A percentile compares a stretch with the other conserved stretches of the same genome.
These are phyloP conservation scores for Onychomys leucogaster DNA, from an alignment of 2,797 vertebrate species.

Conservation along the genomic window DNA sequence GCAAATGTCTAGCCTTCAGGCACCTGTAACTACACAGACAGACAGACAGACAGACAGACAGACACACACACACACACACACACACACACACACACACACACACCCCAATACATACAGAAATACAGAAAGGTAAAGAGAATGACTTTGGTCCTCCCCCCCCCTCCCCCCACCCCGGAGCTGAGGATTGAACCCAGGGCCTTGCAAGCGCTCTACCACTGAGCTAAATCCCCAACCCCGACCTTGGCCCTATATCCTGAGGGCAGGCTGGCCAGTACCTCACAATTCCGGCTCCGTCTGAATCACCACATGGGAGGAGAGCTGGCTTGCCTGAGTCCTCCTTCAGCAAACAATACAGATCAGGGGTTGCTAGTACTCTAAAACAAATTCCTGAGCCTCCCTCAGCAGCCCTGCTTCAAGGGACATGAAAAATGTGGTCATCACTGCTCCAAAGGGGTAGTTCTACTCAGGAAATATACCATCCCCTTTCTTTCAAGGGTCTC, in stretches of 20 bases:
- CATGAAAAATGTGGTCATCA: not conserved
- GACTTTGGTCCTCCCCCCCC: not conserved
- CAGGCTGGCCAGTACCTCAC: not conserved
- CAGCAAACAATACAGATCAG: not conserved
- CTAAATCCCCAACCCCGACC: too few species aligned
- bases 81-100: not conserved
- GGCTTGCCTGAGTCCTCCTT: not conserved
- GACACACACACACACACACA: not conserved
- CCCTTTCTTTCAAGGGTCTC: slow-evolving; percentile 40
- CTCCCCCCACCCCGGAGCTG: too few species aligned
- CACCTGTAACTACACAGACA: not conserved
- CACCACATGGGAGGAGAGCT: not conserved
- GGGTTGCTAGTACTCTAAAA: not conserved
- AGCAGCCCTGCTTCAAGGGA: not conserved
- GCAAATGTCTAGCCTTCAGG: not conserved
- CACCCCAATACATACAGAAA: not conserved
- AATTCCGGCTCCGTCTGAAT: not conserved
- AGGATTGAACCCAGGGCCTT: too few species aligned
- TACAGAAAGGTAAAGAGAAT: not conserved
- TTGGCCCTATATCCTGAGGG: not conserved
- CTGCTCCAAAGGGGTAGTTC: not conserved
- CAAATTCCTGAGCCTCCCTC: not conserved
- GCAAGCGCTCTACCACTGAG: too few species aligned
- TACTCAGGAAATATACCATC: not conserved
- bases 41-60: not conserved